These are phyloP conservation scores for Oxystoma pomonae DNA, from an alignment of 2,888 invertebrate species.

Conservation along the genomic window DNA sequence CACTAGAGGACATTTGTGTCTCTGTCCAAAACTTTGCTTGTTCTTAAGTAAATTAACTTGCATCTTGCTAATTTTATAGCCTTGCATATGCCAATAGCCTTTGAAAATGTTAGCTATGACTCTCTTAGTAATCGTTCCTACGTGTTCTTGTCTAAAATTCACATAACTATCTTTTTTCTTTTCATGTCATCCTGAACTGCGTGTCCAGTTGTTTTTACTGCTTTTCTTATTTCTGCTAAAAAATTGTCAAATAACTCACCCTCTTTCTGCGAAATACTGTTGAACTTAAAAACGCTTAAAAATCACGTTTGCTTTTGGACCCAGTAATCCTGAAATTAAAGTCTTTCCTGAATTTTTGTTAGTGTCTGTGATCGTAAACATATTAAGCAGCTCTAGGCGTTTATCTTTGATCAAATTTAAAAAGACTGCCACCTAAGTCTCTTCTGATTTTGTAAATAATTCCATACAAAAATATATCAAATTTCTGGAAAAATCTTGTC, in stretches of 20 bases:
- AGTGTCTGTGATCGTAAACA: not conserved
- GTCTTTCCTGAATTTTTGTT: not conserved
- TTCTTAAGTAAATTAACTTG: not conserved
- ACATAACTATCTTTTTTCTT: not conserved
- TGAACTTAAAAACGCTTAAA: no score
- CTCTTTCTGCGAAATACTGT: not conserved
- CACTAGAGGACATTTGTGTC: not conserved
- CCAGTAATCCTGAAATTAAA: not conserved
- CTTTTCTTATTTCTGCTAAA: not conserved
- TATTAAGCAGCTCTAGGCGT: not conserved
- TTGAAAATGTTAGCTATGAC: no score
- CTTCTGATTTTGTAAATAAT: not conserved
- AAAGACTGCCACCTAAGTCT: not conserved
- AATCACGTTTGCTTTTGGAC: no score
- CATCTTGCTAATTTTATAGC: no score
- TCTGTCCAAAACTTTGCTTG: not conserved
- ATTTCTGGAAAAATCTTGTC: not conserved
- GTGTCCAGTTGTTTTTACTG: no score
- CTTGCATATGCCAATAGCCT: no score
- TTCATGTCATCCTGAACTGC: not conserved
- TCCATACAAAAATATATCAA: not conserved
- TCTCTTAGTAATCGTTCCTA: not conserved
- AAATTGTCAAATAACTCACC: not conserved
- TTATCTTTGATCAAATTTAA: not conserved
- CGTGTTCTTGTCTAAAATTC: not conserved